phyloP scores from a whole-genome alignment of 2,888 invertebrate genomes.

The Campoletis raptor region DNA sequence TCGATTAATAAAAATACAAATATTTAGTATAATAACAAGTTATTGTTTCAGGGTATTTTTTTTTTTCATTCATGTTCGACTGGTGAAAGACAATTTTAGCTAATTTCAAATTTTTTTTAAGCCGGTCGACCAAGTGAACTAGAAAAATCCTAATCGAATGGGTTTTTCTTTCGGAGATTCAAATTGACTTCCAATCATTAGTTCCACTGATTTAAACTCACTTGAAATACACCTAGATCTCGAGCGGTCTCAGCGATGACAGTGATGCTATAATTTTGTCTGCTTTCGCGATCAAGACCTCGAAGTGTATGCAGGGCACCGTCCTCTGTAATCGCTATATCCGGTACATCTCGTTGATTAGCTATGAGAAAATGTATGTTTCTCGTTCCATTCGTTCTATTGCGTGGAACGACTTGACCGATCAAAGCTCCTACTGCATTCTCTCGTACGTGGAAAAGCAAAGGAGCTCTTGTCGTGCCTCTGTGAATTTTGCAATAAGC shows the following conservation, averaged over 20 bases:
- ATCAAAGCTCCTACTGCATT: conserved; percentile 91
- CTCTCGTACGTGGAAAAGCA: conserved; percentile 92
- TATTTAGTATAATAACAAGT: neutral
- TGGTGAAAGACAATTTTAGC: neutral
- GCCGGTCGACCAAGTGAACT: neutral
- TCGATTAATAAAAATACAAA: neutral
- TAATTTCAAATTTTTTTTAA: neutral
- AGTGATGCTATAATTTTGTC: conserved; percentile 91
- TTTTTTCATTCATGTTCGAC: neutral
- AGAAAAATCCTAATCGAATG: neutral
- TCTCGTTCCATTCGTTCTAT: conserved; percentile 82
- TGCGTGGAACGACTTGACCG: conserved; percentile 89
- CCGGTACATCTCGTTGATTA: conserved; percentile 93
- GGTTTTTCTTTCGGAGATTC: neutral
- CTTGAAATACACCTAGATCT: conserved; percentile 91
- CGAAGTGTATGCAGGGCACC: conserved; percentile 92
- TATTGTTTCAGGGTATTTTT: neutral
- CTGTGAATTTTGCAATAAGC: conserved; percentile 81
- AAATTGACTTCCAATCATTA: neutral
- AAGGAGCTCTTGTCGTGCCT: conserved; percentile 89
- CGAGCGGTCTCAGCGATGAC: conserved; percentile 92
- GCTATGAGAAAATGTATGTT: conserved; percentile 91
- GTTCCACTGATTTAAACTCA: conserved; percentile 69
- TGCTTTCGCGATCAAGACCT: conserved; percentile 91
- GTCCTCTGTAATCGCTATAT: conserved; percentile 91